phyloP scores from a whole-genome alignment of 2,888 invertebrate genomes.

The Liopterus haemorrhoidalis region DNA sequence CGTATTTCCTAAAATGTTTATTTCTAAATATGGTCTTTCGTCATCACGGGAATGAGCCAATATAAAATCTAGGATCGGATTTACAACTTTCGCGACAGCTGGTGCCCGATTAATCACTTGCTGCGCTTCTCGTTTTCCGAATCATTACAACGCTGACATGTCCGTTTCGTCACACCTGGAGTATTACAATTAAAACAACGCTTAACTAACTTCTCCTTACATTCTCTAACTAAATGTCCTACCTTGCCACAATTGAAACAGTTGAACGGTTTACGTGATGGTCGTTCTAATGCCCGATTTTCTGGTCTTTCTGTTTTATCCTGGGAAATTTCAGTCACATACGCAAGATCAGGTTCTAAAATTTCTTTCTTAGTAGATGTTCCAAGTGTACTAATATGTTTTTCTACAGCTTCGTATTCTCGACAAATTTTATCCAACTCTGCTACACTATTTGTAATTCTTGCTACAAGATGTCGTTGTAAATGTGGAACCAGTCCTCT shows the following conservation, averaged over 20 bases:
- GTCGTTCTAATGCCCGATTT: no score
- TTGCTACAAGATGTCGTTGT: constrained; percentile 11
- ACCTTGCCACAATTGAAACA: no score
- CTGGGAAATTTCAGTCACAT: no score
- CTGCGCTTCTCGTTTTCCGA: constrained; percentile 3
- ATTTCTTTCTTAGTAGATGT: not conserved
- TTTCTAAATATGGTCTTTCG: constrained; percentile 12
- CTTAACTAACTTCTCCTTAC: not conserved
- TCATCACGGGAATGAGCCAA: not conserved
- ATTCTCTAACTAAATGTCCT: not conserved
- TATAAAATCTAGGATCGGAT: constrained; percentile 1
- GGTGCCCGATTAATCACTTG: not conserved
- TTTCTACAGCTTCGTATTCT: constrained; percentile 21
- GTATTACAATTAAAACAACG: not conserved
- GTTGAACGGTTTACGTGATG: no score
- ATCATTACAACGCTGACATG: not conserved
- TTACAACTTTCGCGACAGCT: not conserved
- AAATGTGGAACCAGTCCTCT: constrained; percentile 23
- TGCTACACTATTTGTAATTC: constrained; percentile 9
- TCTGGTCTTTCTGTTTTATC: no score
- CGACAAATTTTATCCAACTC: constrained; percentile 14
- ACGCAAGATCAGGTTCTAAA: constrained; percentile 4
- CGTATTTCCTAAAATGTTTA: not conserved
- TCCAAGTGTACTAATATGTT: constrained; percentile 6
- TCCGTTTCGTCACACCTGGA: not conserved